Evolutionary conservation across 2,113 vertebrate species (phyloP).

Genomic region (Anas platyrhynchos): DNA sequence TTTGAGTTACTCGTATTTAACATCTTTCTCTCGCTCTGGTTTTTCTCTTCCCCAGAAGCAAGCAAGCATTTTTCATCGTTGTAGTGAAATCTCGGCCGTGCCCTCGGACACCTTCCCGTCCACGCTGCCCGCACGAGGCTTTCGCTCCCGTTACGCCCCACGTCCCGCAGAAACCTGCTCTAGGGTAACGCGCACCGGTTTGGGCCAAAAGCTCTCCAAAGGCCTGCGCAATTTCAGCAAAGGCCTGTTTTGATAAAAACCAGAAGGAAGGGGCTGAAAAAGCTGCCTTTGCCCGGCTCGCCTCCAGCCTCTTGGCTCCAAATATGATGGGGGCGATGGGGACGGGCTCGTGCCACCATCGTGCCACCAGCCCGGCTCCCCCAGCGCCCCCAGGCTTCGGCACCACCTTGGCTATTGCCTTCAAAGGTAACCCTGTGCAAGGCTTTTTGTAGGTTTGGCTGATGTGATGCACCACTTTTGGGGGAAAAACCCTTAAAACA

Average conservation of each 20-base stretch:
- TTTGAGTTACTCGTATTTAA: background rate
- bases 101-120: background rate
- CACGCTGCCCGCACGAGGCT: background rate
- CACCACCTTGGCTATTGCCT: background rate
- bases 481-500: background rate
- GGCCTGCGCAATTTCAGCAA: background rate
- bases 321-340: too few relatives aligned
- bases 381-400: background rate
- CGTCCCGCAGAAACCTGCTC: fast-evolving
- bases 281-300: background rate
- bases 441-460: background rate
- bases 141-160: background rate
- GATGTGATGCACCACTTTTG: background rate
- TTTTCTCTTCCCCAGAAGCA: background rate
- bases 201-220: background rate
- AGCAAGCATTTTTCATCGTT: background rate
- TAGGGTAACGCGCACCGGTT: background rate
- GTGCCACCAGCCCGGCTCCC: background rate
- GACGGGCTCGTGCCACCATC: background rate
- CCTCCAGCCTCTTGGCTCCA: background rate
- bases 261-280: background rate
- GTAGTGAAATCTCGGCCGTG: fast-evolving
- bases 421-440: fast-evolving
- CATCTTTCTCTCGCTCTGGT: fast-evolving
- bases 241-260: background rate